Evolutionary conservation across 2,797 vertebrate species (phyloP), one percentile per base, ranked within the genome.

Genomic region (Melanogrammus aeglefinus): DNA sequence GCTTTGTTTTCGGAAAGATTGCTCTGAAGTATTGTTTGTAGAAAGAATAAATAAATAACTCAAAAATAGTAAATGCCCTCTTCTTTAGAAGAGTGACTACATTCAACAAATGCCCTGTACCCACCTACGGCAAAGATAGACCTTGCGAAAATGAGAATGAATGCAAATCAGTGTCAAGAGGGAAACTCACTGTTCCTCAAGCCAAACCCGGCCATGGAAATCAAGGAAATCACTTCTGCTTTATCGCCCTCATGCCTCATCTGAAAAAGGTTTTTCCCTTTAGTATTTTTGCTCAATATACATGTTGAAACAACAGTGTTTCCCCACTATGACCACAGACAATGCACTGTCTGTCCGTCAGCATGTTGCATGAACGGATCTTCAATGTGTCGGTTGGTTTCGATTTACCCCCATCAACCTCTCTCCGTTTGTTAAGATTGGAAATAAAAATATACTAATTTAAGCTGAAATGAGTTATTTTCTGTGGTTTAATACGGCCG

Each of bases 1-100:
- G 14, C 51, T 63, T 63, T n/a, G 47, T 51, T 51, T 8, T 63
- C 21, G 51, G n/a, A 63, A 63, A 63, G 5, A 14, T 63, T n/a
- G 51, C 51, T 63, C 5, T 63, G 51, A 63, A 63, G n/a, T 51
- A 51, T 63, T 63, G 51, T 63, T 63, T 63, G 51, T 51, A n/a
- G 51, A n/a, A 63, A 63, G 57, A 63, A 57, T 63, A n/a, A 63
- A 63, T 63, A 63, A 51, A 51, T 51, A 51, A 51, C 47, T 51
- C 4, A 0, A 51, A 51, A 14, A 47, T 51, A 14, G 13, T 51
- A 13, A 44, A 44, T 13, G 12, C 12, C 2, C 12, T 13, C 14
- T 44, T 44, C 41, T 44, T 13, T 44, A 13, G 41, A 44, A 13
- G 3, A 44, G 41, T 13, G 12, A 44, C 41, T 4, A 16, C 41